These are phyloP conservation scores for Peucedramus taeniatus DNA, from an alignment of 2,113 vertebrate genomes.

Conservation along the genomic window DNA sequence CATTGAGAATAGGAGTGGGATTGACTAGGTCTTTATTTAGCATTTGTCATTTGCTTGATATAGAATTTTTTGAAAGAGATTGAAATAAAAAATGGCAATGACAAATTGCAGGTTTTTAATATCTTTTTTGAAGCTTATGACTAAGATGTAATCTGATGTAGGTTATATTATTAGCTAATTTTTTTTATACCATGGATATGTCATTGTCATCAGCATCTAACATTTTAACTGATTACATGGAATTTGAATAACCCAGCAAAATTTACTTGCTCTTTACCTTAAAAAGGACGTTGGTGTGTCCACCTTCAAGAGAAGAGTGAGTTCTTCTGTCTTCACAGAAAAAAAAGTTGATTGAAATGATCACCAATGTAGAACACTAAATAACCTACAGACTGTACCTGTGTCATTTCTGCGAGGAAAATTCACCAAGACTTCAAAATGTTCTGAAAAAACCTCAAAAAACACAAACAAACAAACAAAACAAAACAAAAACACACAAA, in stretches of 20 bases:
- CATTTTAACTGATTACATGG: neutral
- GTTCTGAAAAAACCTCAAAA: neutral
- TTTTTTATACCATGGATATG: neutral
- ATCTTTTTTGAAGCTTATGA: neutral
- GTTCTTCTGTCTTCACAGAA: neutral
- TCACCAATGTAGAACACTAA: neutral
- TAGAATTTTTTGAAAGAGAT: neutral
- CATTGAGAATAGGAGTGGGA: neutral
- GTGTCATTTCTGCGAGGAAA: neutral
- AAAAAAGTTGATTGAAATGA: neutral
- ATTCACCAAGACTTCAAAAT: neutral
- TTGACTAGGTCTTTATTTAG: neutral
- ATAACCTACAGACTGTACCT: neutral
- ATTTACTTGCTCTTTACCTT: neutral
- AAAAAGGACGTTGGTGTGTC: neutral
- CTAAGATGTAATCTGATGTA: neutral
- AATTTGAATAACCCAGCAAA: neutral
- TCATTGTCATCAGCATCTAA: neutral
- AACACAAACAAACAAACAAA: neutral
- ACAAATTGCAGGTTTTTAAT: neutral
- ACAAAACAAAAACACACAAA: neutral
- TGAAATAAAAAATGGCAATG: neutral
- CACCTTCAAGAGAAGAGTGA: neutral
- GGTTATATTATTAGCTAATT: neutral
- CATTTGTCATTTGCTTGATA: neutral